These are phyloP conservation scores for Dendrolimus houi DNA, from an alignment of 2,888 invertebrate genomes.

Conservation along the genomic window DNA sequence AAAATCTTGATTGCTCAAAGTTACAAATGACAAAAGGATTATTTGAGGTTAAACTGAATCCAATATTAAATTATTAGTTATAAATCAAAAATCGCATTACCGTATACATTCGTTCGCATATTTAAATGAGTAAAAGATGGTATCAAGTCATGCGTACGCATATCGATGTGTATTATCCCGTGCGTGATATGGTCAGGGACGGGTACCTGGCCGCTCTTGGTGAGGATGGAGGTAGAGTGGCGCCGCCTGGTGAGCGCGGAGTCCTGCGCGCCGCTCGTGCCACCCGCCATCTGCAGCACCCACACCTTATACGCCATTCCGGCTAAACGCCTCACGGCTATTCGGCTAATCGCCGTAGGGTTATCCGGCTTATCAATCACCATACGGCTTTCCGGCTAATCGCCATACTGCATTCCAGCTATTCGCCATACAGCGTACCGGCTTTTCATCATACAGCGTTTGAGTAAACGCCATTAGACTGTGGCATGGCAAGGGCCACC, in stretches of 20 bases:
- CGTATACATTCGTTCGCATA: too few relatives aligned
- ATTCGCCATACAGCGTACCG: neutral
- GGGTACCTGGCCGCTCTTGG: slow-evolving; percentile 78
- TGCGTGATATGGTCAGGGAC: slow-evolving; percentile 3
- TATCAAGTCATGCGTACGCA: neutral
- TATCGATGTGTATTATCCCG: neutral
- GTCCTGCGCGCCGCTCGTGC: slow-evolving; percentile 43
- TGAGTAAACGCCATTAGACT: too few relatives aligned
- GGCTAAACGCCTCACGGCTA: slow-evolving; percentile 2
- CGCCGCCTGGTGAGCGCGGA: slow-evolving; percentile 83
- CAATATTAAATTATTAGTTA: too few relatives aligned
- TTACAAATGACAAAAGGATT: too few relatives aligned
- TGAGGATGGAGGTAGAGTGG: slow-evolving; percentile 84
- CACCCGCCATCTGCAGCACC: slow-evolving; percentile 58
- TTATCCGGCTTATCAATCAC: slow-evolving; percentile 2
- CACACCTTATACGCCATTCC: slow-evolving; percentile 29
- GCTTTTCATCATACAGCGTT: neutral
- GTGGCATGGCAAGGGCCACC: slow-evolving; percentile 4
- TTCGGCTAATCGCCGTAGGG: neutral
- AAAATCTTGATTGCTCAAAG: too few relatives aligned
- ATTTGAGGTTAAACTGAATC: too few relatives aligned
- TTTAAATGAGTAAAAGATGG: too few relatives aligned
- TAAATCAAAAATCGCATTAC: too few relatives aligned
- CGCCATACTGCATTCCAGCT: too few relatives aligned
- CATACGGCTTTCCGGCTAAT: neutral